Evolutionary conservation across 2,113 vertebrate genomes (phyloP).

Genomic region (Esox niger): DNA sequence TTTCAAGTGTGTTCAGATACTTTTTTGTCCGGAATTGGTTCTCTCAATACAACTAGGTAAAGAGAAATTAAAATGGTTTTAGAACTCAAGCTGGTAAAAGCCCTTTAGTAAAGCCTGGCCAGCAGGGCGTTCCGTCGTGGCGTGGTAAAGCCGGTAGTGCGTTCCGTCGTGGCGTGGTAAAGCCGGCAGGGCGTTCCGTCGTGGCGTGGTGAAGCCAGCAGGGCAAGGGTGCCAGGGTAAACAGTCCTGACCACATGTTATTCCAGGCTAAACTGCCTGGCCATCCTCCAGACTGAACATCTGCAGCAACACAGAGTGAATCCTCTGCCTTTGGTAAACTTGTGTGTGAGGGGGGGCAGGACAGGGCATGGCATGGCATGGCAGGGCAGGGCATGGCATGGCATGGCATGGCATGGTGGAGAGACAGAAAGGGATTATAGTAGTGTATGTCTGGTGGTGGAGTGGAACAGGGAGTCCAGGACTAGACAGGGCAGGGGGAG

Average conservation of each 20-base stretch:
- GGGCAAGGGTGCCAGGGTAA: conserved; percentile 70
- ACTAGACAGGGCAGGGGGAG: background rate
- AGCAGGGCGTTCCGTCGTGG: conserved; percentile 35
- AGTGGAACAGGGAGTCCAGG: conserved; percentile 6
- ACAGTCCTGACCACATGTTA: conserved; percentile 80
- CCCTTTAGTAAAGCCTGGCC: background rate
- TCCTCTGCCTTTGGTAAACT: conserved; percentile 58
- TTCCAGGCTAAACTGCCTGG: conserved; percentile 74
- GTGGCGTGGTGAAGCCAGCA: too few relatives aligned
- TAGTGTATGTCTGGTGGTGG: too few relatives aligned
- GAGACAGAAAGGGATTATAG: conserved; percentile 3
- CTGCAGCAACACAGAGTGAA: conserved; percentile 73
- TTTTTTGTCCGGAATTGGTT: background rate
- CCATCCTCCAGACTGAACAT: conserved; percentile 73
- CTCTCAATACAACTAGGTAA: conserved; percentile 33
- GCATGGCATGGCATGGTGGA: background rate
- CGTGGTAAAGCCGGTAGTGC: conserved; percentile 56
- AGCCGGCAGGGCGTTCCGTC: conserved; percentile 28
- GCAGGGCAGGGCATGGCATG: background rate
- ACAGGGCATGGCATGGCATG: conserved; percentile 2
- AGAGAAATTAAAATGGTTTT: conserved; percentile 35
- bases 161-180: too few relatives aligned
- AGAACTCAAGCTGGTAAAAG: conserved; percentile 53
- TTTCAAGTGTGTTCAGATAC: too few relatives aligned
- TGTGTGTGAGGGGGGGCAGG: conserved; percentile 45